Base-by-base conservation (phyloP, 2,797 vertebrate species). In the Morelia viridis region DNA sequence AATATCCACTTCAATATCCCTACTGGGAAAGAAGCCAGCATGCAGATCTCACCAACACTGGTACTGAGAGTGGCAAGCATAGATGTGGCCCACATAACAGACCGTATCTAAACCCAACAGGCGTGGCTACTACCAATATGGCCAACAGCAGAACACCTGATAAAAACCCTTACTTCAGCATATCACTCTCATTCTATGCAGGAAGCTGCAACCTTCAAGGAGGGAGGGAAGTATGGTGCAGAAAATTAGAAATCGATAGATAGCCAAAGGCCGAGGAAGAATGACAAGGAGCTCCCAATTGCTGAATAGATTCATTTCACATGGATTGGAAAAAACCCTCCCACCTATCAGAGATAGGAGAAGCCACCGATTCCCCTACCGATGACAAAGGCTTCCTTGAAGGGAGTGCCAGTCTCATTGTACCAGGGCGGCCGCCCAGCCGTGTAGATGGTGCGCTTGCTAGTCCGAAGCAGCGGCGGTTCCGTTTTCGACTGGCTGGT, bases 351-450 rank as follows among this genome's bases (percentile, higher is more conserved):
- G 57, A 35, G 17, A 60, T 2, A 31, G 57, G 31, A 57, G 19
- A 26, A 64, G 22, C 31, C 56, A 8, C 60, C n/a, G 11, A 5
- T 19, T 31, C 60, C 5, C 96, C 92, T 89, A 99, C 98, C 98
- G 31, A 99, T 99, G 28, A 99, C 98, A 41, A 99, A 99, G 87
- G 98, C 98, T 96, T 99, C 98, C 92, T 98, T 98, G 94, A 98
- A 98, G 28, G 98, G 98, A 88, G 98, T 98, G 84, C 98, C 98
- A 0, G 98, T 98, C 94, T 99, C 98, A 71, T 98, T 98, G 98
- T 99, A 99, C 98, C 98, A 99, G 0, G 98, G 98, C 0, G 98
- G 98, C 24, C 98, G 96, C 24, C 98, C 98, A 0, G 98, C 98
- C 0, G 98, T 99, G 97, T 99, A 99, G 95, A 99, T 99, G 50